Evolutionary conservation across 53 echinoderm and acorn worm species (phyloP).

Genomic region (Zoroaster sp.): DNA sequence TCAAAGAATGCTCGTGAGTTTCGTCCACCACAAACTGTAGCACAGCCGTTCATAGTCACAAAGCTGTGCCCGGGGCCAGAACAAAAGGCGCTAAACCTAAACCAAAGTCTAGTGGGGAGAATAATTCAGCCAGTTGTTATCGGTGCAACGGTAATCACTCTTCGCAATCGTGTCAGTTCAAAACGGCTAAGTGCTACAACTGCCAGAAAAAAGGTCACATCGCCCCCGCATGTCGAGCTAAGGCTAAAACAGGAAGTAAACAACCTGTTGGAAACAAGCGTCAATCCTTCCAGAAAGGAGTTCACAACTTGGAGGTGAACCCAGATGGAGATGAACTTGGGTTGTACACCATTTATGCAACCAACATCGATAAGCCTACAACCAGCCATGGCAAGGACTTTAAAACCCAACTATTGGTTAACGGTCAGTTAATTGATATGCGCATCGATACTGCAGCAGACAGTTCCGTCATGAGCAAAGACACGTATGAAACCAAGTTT

Average conservation of each 20-base stretch:
- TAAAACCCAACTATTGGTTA: background rate
- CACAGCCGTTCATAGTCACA: conserved; percentile 29
- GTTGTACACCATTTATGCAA: background rate
- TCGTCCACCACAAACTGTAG: background rate
- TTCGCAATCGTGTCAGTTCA: conserved; percentile 16
- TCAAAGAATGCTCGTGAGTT: conserved; percentile 26
- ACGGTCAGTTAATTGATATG: background rate
- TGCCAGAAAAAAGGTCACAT: conserved; percentile 22
- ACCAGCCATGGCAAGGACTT: background rate
- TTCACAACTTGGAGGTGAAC: background rate
- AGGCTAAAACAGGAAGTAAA: background rate
- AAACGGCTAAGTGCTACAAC: conserved; percentile 39
- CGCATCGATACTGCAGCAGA: conserved; percentile 20
- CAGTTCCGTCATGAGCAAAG: conserved; percentile 7
- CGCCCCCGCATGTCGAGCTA: background rate
- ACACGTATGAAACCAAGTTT: conserved; percentile 23
- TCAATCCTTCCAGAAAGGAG: background rate
- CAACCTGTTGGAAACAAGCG: background rate
- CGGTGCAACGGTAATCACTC: conserved; percentile 34
- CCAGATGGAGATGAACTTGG: background rate
- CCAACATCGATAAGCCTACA: background rate
- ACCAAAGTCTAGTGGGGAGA: background rate
- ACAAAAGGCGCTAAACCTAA: background rate
- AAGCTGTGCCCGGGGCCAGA: background rate
- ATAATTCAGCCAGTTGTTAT: background rate